phyloP scores from a whole-genome alignment of 2,113 vertebrate genomes.

The Sclerurus mexicanus region DNA sequence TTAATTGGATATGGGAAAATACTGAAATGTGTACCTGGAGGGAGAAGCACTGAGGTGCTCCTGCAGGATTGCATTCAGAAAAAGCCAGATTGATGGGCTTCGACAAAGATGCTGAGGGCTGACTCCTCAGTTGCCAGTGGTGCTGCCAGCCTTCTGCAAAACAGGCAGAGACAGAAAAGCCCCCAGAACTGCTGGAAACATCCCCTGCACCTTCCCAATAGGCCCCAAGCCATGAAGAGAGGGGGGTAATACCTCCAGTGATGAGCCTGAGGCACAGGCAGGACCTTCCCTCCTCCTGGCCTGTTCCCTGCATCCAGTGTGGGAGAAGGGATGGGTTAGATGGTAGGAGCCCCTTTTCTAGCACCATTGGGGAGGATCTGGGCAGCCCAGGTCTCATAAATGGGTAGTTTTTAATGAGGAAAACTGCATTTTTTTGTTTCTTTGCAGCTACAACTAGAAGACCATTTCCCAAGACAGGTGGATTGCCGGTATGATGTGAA shows the following conservation, averaged over 20 bases:
- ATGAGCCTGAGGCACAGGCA: background rate
- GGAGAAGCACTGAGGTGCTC: background rate
- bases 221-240: background rate
- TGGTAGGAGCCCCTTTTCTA: background rate
- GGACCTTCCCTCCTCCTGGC: background rate
- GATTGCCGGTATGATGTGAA: background rate
- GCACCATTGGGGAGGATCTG: background rate
- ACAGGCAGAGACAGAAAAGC: background rate
- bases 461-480: background rate
- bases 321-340: background rate
- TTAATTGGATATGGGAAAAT: constrained; percentile 36
- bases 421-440: background rate
- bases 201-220: background rate
- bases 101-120: background rate
- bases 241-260: background rate
- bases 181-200: background rate
- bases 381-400: background rate
- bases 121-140: background rate
- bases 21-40: background rate
- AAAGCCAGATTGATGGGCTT: background rate
- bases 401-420: background rate
- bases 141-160: background rate
- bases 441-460: background rate
- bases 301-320: background rate
- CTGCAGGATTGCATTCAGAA: background rate